A percentile compares a stretch with the other conserved stretches of the same genome.
phyloP scores from a whole-genome alignment of 2,888 invertebrate species.

The Drosophila pseudotalamancana region DNA sequence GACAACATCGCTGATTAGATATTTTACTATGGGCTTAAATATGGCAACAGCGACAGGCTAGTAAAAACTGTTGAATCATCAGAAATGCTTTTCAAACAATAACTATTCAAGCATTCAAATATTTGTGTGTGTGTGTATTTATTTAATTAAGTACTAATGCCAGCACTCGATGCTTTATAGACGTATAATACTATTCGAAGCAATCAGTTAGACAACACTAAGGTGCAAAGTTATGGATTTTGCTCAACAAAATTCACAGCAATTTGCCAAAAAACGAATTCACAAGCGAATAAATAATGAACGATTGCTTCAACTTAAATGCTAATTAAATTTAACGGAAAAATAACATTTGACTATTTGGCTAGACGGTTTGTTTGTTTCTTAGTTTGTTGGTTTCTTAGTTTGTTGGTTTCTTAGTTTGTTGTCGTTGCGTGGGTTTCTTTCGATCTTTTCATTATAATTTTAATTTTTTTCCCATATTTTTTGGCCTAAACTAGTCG shows the following conservation, averaged over 20 bases:
- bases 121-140: conserved; percentile 16
- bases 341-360: conserved; percentile 63
- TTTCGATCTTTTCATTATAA: conserved; percentile 12
- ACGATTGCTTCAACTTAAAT: conserved; percentile 70
- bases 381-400: too few species aligned
- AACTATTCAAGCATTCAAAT: not conserved
- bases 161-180: conserved; percentile 43
- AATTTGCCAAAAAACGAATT: conserved; percentile 53
- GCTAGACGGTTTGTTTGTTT: conserved; percentile 31
- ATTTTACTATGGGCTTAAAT: conserved; percentile 16
- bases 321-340: conserved; percentile 71
- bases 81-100: not conserved
- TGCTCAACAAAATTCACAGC: conserved; percentile 49
- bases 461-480: not conserved
- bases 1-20: conserved; percentile 37
- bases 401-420: conserved; percentile 18
- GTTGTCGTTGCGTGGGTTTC: conserved; percentile 53
- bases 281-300: conserved; percentile 49
- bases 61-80: conserved; percentile 2
- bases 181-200: conserved; percentile 68
- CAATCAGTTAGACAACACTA: conserved; percentile 46
- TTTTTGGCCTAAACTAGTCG: conserved; percentile 43
- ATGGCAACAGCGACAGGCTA: conserved; percentile 1
- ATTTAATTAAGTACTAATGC: conserved; percentile 61
- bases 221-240: conserved; percentile 53